These are phyloP conservation scores for Ondatra zibethicus DNA, from an alignment of 2,113 vertebrate genomes.

Conservation along the genomic window DNA sequence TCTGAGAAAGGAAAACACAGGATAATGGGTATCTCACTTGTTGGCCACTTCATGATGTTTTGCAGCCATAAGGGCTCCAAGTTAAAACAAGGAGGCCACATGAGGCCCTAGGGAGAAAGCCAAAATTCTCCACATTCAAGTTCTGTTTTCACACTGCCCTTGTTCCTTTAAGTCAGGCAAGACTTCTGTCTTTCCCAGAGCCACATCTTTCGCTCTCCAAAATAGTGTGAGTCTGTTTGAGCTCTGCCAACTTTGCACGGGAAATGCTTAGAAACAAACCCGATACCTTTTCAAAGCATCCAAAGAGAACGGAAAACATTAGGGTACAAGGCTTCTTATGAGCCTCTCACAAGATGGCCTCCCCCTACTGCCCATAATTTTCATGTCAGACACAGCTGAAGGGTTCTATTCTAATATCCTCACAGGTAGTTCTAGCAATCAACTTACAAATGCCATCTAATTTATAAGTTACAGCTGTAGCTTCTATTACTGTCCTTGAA, in stretches of 20 bases:
- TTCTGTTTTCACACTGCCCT: not conserved
- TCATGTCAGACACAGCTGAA: not conserved
- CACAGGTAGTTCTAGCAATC: not conserved
- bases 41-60: not conserved
- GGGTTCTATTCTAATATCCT: not conserved
- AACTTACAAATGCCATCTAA: not conserved
- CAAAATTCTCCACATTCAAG: not conserved
- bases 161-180: not conserved
- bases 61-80: not conserved
- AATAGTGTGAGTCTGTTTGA: not conserved
- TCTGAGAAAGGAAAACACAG: not conserved
- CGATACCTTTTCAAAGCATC: not conserved
- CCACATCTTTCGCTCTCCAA: not conserved
- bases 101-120: fast-evolving
- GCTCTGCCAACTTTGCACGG: not conserved
- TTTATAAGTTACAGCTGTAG: not conserved
- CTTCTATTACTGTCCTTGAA: not conserved
- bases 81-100: not conserved
- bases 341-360: not conserved
- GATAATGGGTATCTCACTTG: not conserved
- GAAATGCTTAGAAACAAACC: not conserved
- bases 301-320: not conserved
- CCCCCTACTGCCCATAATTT: not conserved
- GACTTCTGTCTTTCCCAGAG: not conserved
- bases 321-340: not conserved